phyloP scores from a whole-genome alignment of 2,113 vertebrate species.

The Cyphomyrus discorhynchus region DNA sequence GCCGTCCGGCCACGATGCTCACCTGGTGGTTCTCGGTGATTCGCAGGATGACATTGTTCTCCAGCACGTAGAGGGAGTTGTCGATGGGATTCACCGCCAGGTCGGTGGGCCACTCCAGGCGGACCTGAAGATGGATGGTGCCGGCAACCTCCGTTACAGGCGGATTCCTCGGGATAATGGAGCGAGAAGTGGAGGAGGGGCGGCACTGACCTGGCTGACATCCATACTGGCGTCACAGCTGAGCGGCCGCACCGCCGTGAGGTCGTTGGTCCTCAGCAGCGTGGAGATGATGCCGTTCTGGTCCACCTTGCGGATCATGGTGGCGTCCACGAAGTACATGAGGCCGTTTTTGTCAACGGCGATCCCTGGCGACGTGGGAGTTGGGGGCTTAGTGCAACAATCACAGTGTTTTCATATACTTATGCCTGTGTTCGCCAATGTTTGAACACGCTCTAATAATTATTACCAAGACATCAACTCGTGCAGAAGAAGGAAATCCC shows the following conservation, averaged over 20 bases:
- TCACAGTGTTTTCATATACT: neutral
- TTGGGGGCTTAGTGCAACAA: neutral
- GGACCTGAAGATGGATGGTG: slow-evolving; percentile 58
- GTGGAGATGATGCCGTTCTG: slow-evolving; percentile 84
- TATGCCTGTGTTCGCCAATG: neutral
- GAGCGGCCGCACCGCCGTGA: slow-evolving; percentile 72
- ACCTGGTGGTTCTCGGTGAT: slow-evolving; percentile 86
- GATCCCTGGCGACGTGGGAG: slow-evolving; percentile 55
- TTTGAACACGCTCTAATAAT: neutral
- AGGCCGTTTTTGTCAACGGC: slow-evolving; percentile 81
- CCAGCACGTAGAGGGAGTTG: slow-evolving; percentile 82
- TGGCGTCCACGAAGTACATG: slow-evolving; percentile 85
- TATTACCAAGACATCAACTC: neutral
- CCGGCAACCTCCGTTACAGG: neutral
- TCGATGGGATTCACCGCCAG: slow-evolving; percentile 84
- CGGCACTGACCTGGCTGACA: slow-evolving; percentile 34
- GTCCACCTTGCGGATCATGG: slow-evolving; percentile 84
- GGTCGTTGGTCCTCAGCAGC: slow-evolving; percentile 78
- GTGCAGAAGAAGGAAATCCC: neutral
- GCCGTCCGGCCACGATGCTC: slow-evolving; percentile 81
- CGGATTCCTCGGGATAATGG: neutral
- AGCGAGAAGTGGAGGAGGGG: neutral
- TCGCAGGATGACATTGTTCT: slow-evolving; percentile 81
- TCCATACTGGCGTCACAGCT: slow-evolving; percentile 54
- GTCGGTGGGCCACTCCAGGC: slow-evolving; percentile 85